Evolutionary conservation across 2,113 vertebrate genomes (phyloP), one percentile per base, ranked within the genome.

Genomic region (Gnathochromis pfefferi): DNA sequence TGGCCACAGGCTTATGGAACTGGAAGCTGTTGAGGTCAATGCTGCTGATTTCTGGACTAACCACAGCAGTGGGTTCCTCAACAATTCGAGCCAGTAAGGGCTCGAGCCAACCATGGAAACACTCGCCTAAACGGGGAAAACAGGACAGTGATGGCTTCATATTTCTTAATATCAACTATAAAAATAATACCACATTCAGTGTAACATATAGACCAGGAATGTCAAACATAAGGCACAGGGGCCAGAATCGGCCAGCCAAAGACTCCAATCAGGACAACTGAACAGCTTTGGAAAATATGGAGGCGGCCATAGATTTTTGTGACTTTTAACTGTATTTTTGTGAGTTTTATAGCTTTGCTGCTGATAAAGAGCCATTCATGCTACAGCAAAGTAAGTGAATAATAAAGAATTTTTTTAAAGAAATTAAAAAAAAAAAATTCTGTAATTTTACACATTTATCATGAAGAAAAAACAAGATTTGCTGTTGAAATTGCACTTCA

Each of bases 61-160:
- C 98, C 0, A 99, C 98, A 0, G 96, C 97, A 0, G 96, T 98
- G 70, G 97, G 96, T n/a, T 99, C 97, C 86, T 99, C 97, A 1
- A 98, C 97, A 4, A 99, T 99, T 16, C 98, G 97, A 2, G 96
- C 95, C 14, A 99, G 90, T 16, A 99, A 97, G 6, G 98, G 98
- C 90, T 99, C 98, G 35, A 99, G 94, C 98, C 98, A 99, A 19
- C 98, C 98, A 0, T 98, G 97, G 92, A 99, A 99, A 92, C 98
- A 99, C 91, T 99, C 98, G 3, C 98, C 98, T 99, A 87, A n/a
- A n/a, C 12, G 17, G 26, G 7, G 21, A 40, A 54, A 14, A 16
- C 70, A 17, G 5, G 9, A 53, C 11, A 82, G 35, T 47, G 7
- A 45, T 17, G 2, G 31, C 16, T 49, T 58, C n/a, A 57, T 35